Evolutionary conservation across 2,888 invertebrate species (phyloP).

Genomic region (Meandrusa payeni): DNA sequence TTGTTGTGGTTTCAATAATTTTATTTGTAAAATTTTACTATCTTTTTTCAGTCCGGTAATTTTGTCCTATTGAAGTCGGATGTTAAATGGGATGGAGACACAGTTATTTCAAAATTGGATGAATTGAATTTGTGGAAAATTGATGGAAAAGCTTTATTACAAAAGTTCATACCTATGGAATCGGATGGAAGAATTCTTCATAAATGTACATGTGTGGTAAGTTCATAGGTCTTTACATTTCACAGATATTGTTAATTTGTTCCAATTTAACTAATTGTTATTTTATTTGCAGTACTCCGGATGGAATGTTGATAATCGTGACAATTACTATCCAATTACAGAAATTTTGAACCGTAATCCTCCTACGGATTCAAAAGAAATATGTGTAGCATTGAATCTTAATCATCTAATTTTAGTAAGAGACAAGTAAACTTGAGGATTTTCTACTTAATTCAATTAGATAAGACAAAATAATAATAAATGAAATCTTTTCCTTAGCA

Average conservation of each 20-base stretch:
- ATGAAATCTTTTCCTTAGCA: slow-evolving; percentile 61
- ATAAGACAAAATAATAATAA: slow-evolving; percentile 69
- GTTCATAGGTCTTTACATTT: slow-evolving; percentile 34
- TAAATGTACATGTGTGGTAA: slow-evolving; percentile 83
- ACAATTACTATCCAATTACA: slow-evolving; percentile 81
- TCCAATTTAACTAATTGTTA: background rate
- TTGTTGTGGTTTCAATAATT: background rate
- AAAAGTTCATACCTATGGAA: slow-evolving; percentile 84
- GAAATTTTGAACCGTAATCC: slow-evolving; percentile 78
- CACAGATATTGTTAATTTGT: background rate
- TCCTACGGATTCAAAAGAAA: slow-evolving; percentile 76
- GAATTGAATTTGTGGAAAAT: slow-evolving; percentile 85
- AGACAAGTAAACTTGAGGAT: slow-evolving; percentile 68
- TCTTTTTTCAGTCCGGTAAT: slow-evolving; percentile 78
- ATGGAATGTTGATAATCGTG: slow-evolving; percentile 81
- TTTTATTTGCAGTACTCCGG: slow-evolving; percentile 78
- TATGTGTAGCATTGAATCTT: slow-evolving; percentile 78
- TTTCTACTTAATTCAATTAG: slow-evolving; percentile 68
- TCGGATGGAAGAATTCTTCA: slow-evolving; percentile 79
- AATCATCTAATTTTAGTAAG: slow-evolving; percentile 78
- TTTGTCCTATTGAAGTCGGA: slow-evolving; percentile 84
- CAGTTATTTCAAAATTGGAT: slow-evolving; percentile 73
- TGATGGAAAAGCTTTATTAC: slow-evolving; percentile 84
- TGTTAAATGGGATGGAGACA: slow-evolving; percentile 80
- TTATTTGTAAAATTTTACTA: slow-evolving; percentile 11